Conservation (phyloP, 1,140 invertebrate genomes). For the Philaenus spumarius region DNA sequence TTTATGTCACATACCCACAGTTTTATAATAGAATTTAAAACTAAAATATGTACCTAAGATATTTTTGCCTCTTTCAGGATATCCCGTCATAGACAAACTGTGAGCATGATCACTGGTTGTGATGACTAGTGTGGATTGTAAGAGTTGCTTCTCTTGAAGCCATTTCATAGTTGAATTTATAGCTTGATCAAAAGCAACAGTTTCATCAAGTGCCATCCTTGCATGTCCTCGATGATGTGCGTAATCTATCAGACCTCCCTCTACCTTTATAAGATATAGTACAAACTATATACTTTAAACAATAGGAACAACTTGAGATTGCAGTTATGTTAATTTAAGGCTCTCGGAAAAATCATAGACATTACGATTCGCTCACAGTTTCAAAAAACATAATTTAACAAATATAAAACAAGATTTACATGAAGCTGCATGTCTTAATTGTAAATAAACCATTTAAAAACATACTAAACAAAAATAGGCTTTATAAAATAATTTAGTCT, state of each 20-base stretch:
- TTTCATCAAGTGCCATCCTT: slow-evolving; percentile 69
- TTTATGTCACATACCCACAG: no score
- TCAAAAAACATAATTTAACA: no score
- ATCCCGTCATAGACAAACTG: slow-evolving; percentile 66
- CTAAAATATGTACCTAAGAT: slow-evolving; percentile 53
- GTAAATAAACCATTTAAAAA: no score
- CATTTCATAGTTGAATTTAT: slow-evolving; percentile 44
- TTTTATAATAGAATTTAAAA: neutral
- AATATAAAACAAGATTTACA: no score
- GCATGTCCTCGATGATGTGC: slow-evolving; percentile 80
- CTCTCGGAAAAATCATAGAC: no score
- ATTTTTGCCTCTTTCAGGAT: slow-evolving; percentile 54
- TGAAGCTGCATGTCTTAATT: no score
- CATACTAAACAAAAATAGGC: no score
- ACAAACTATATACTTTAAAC: no score
- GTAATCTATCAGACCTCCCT: slow-evolving; percentile 81
- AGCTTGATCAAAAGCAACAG: slow-evolving; percentile 68
- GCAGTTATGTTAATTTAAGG: no score
- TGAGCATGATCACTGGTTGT: slow-evolving; percentile 89
- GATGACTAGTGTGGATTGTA: slow-evolving; percentile 68
- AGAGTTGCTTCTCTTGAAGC: slow-evolving; percentile 16
- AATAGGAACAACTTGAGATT: no score
- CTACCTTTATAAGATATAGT: slow-evolving; percentile 54
- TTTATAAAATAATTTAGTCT: no score
- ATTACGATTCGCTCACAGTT: no score